A percentile compares a stretch with the other conserved stretches of the same genome.
Conservation (phyloP, 2,797 vertebrate genomes). For the Falco cherrug region DNA sequence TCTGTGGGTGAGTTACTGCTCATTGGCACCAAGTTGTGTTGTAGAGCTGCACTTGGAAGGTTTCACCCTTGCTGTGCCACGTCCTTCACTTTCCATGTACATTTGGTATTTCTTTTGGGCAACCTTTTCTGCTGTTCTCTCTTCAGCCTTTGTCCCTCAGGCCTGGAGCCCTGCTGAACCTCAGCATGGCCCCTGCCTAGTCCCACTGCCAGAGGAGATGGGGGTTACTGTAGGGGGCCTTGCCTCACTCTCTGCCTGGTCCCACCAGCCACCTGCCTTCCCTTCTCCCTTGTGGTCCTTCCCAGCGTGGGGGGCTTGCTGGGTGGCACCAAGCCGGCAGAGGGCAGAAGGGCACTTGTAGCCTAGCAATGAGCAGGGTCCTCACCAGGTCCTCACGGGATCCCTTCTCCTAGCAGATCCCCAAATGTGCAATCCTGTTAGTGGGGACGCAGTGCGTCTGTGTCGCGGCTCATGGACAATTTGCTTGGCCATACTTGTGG, state of each 20-base stretch:
- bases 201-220: background rate
- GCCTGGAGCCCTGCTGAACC: background rate
- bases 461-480: background rate
- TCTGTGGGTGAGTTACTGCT: background rate
- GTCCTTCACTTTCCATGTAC: background rate
- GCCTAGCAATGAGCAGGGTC: background rate
- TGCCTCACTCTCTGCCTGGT: background rate
- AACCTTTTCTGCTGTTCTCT: background rate
- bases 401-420: background rate
- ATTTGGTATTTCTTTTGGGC: background rate
- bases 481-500: background rate
- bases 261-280: background rate
- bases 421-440: background rate
- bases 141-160: background rate
- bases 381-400: background rate
- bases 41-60: background rate
- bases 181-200: background rate
- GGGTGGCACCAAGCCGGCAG: background rate
- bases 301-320: background rate
- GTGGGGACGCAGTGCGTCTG: background rate
- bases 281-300: background rate
- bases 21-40: background rate
- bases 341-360: background rate
- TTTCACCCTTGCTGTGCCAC: fast-evolving
- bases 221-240: background rate